These are phyloP conservation scores for Parnassius glacialis DNA, from an alignment of 2,888 invertebrate genomes.

Conservation along the genomic window DNA sequence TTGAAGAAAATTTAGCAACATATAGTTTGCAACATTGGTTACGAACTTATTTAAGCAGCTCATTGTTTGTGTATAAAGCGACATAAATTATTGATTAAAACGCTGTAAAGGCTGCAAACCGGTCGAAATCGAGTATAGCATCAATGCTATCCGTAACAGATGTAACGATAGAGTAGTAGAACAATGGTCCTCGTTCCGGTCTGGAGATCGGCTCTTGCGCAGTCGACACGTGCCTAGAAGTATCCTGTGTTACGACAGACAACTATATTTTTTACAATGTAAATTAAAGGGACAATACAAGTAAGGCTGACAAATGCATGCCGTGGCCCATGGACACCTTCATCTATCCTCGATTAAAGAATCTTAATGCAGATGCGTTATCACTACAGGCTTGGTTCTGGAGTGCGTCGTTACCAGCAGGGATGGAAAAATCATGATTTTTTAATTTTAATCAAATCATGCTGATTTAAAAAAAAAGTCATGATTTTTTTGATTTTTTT, in stretches of 20 bases:
- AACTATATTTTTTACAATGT: conserved; percentile 38
- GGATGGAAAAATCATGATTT: no score
- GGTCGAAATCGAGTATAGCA: conserved; percentile 8
- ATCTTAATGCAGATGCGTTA: no score
- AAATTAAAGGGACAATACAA: background rate
- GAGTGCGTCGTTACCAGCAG: no score
- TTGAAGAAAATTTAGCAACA: no score
- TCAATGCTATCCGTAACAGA: conserved; percentile 14
- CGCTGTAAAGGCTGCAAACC: background rate
- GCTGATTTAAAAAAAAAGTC: no score
- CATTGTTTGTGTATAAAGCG: conserved; percentile 13
- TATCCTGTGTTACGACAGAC: conserved; percentile 30
- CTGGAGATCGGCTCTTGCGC: conserved; percentile 42
- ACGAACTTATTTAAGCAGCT: conserved; percentile 7
- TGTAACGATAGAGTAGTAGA: conserved; percentile 35
- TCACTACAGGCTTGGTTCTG: no score
- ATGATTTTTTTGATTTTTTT: no score
- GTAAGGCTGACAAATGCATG: background rate
- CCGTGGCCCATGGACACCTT: no score
- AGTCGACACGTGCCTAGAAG: conserved; percentile 31
- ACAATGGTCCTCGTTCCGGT: conserved; percentile 49
- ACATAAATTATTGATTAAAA: conserved; percentile 15
- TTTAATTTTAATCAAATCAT: no score
- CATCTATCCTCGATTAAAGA: no score
- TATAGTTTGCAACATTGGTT: no score